Conservation (phyloP, 2,888 invertebrate species). For the Elegia similella region DNA sequence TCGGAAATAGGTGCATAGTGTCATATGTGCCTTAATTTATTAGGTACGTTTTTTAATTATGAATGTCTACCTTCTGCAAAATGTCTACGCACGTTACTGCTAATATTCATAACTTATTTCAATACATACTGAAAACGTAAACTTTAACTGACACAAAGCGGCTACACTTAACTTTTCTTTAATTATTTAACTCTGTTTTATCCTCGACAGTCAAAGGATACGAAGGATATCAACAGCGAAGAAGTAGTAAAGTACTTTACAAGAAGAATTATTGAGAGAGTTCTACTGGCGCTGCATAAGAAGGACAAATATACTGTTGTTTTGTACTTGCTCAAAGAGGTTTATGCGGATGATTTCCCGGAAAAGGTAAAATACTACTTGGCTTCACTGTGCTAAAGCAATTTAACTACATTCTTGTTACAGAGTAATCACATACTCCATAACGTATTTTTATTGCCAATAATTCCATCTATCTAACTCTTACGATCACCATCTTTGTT, state of each 20-base stretch:
- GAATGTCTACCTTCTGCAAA: no score
- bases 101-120: no score
- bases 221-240: slow-evolving; percentile 47
- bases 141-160: no score
- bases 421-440: not conserved
- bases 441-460: not conserved
- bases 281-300: slow-evolving; percentile 65
- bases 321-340: slow-evolving; percentile 60
- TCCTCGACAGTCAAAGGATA: slow-evolving; percentile 30
- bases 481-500: no score
- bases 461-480: not conserved
- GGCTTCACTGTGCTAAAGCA: not conserved
- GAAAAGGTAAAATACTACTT: slow-evolving; percentile 48
- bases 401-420: no score
- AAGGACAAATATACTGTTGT: slow-evolving; percentile 70
- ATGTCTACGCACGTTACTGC: no score
- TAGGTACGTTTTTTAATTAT: no score
- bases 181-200: not conserved
- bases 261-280: slow-evolving; percentile 60
- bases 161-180: not conserved
- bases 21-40: no score
- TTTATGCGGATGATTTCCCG: slow-evolving; percentile 57
- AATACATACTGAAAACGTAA: no score
- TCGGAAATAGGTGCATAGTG: no score
- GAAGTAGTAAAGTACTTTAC: slow-evolving; percentile 58